Conservation (phyloP, 1,140 invertebrate genomes). For the Drosophila parvula region DNA sequence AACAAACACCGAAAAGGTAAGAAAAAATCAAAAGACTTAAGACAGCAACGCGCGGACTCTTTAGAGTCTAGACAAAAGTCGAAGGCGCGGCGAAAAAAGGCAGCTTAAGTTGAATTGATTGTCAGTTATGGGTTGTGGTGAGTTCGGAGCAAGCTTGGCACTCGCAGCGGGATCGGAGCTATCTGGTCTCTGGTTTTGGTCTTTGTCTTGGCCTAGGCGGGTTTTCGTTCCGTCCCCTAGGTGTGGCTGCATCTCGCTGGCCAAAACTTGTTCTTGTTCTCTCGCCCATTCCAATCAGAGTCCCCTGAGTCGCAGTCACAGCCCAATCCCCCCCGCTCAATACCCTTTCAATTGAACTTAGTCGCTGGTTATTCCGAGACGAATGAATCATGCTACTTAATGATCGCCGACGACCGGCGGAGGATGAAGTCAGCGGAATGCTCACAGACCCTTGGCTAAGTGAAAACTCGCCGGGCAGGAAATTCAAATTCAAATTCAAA, state of each 20-base stretch:
- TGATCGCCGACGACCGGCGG: constrained; percentile 22
- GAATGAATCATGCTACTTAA: constrained; percentile 75
- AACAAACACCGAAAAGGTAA: constrained; percentile 19
- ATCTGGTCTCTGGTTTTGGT: constrained; percentile 17
- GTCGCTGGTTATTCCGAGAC: constrained; percentile 45
- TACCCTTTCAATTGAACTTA: constrained; percentile 51
- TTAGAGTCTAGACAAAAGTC: constrained; percentile 64
- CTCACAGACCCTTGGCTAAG: constrained; percentile 31
- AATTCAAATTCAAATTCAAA: constrained; percentile 66
- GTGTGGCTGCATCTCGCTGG: constrained; percentile 63
- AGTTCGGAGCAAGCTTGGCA: constrained; percentile 30
- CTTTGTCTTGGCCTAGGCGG: constrained; percentile 50
- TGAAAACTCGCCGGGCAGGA: constrained; percentile 71
- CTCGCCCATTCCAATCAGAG: constrained; percentile 1
- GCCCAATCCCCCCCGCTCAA: constrained; percentile 1
- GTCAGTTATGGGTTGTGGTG: constrained; percentile 69
- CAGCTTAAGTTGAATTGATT: constrained; percentile 73
- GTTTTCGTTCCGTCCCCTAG: constrained; percentile 38
- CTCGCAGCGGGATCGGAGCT: constrained; percentile 26
- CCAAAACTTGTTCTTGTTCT: constrained; percentile 63
- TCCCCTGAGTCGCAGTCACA: background rate
- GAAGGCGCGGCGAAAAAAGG: constrained; percentile 38
- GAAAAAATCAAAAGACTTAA: constrained; percentile 72
- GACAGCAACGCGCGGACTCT: constrained; percentile 54
- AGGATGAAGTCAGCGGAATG: constrained; percentile 62